Evolutionary conservation across 2,888 invertebrate genomes (phyloP).

Genomic region (Leucozona laternaria): DNA sequence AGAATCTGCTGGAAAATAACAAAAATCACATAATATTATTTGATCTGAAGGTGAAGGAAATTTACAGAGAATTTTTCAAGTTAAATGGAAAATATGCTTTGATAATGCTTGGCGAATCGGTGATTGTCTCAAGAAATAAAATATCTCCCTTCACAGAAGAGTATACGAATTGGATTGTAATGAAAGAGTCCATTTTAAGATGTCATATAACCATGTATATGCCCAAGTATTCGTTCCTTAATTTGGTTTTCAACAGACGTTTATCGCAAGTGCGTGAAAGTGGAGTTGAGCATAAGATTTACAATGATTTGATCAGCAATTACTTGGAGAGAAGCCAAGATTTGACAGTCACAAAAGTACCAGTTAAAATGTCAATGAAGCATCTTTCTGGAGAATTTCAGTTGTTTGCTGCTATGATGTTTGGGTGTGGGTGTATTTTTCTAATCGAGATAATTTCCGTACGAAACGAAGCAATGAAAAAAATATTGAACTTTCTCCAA

Average conservation of each 20-base stretch:
- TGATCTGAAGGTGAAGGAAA: not conserved
- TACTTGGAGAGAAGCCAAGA: not conserved
- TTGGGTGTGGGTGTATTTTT: not conserved
- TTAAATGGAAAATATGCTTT: not conserved
- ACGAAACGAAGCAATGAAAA: not conserved
- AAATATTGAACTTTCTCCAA: not conserved
- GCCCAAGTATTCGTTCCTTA: conserved; percentile 1
- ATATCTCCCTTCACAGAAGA: not conserved
- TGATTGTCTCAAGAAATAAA: not conserved
- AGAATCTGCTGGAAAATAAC: not conserved
- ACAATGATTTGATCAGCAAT: rapidly evolving
- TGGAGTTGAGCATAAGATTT: not conserved
- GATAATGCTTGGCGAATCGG: not conserved
- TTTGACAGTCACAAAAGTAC: not conserved
- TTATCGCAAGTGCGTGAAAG: not conserved
- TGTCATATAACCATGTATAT: not conserved
- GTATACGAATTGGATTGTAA: not conserved
- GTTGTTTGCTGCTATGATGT: not conserved
- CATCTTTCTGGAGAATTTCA: not conserved
- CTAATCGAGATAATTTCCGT: not conserved
- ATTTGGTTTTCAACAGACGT: not conserved
- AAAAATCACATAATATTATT: not conserved
- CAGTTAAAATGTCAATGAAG: not conserved
- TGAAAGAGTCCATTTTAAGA: not conserved
- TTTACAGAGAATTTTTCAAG: not conserved